These are phyloP conservation scores for Leptatherina wallacei DNA, from an alignment of 2,797 vertebrate genomes.

Conservation along the genomic window DNA sequence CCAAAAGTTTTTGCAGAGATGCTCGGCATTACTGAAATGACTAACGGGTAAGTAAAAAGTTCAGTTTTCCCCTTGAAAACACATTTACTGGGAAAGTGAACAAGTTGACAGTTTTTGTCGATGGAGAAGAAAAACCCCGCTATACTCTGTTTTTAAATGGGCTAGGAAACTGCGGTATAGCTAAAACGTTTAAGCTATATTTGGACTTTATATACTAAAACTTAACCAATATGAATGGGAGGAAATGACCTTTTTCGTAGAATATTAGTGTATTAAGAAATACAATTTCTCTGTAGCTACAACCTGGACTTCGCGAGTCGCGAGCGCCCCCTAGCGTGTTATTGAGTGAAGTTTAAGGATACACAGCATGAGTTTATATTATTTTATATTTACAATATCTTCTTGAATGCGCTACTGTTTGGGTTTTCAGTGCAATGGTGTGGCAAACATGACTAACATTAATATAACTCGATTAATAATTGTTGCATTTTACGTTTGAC, in stretches of 20 bases:
- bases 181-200: background rate
- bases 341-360: background rate
- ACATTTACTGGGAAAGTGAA: conserved; percentile 24
- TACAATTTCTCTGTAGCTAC: conserved; percentile 7
- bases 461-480: background rate
- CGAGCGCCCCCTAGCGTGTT: conserved; percentile 18
- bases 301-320: conserved; percentile 12
- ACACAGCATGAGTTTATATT: background rate
- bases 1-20: conserved; percentile 50
- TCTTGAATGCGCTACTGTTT: background rate
- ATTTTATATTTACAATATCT: background rate
- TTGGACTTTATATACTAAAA: background rate
- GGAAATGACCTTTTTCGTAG: background rate
- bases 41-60: conserved; percentile 78
- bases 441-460: background rate
- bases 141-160: conserved; percentile 8
- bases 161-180: background rate
- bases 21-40: conserved; percentile 83
- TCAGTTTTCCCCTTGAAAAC: background rate
- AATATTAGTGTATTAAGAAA: background rate
- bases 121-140: conserved; percentile 1
- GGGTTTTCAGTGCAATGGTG: background rate
- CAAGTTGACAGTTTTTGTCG: conserved; percentile 51
- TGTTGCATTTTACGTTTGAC: background rate
- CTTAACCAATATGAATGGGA: background rate